Conservation (phyloP, 2,113 vertebrate species). For the Ammodramus savannarum region DNA sequence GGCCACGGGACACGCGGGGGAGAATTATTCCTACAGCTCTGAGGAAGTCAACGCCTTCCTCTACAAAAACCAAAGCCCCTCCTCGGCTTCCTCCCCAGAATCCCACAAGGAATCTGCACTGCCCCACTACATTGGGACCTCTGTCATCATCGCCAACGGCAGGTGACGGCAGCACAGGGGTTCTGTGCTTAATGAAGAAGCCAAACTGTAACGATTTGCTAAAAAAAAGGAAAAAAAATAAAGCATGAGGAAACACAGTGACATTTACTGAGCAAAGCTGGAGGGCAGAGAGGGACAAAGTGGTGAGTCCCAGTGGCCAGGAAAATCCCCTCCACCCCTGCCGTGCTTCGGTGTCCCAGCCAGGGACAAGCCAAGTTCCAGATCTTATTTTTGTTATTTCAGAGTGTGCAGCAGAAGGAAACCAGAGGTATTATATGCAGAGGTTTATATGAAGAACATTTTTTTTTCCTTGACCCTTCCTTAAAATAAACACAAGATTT, state of each 20-base stretch:
- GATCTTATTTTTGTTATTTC: conserved; percentile 46
- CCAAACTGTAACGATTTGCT: conserved; percentile 11
- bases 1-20: conserved; percentile 63
- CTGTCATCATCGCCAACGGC: conserved; percentile 90
- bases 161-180: conserved; percentile 76
- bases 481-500: not conserved
- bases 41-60: conserved; percentile 70
- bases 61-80: conserved; percentile 77
- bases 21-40: conserved; percentile 53
- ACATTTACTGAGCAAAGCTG: conserved; percentile 29
- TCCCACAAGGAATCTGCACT: conserved; percentile 73
- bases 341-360: conserved; percentile 8
- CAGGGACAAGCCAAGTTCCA: conserved; percentile 54
- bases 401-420: not conserved
- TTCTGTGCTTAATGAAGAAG: not conserved
- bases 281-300: conserved; percentile 18
- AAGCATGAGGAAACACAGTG: conserved; percentile 14
- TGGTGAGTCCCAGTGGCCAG: not conserved
- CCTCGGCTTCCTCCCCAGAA: conserved; percentile 74
- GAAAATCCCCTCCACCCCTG: not conserved
- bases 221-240: not conserved
- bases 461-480: not conserved
- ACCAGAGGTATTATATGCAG: conserved; percentile 47
- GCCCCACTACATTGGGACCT: conserved; percentile 86
- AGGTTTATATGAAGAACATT: conserved; percentile 60